Base-by-base conservation (phyloP, 64 coral and sea anemone genomes). In the Pocillopora verrucosa region DNA sequence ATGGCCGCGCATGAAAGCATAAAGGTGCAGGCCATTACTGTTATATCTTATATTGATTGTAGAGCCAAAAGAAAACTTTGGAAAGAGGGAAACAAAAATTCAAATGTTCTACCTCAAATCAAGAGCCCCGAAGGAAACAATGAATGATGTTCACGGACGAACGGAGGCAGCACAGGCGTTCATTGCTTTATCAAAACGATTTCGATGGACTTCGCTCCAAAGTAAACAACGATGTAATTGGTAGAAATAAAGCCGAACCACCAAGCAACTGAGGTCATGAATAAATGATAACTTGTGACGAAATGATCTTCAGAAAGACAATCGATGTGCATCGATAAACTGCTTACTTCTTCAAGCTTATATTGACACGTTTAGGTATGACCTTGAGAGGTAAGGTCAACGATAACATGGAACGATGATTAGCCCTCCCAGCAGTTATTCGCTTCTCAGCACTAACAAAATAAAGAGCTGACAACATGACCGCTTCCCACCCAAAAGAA, bases 211-310 rank as follows among this genome's bases (percentile, higher is more conserved):
- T 70, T 72, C 82, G 63, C 35, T 85, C 38, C 20, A 65, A 72
- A 11, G 72, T 57, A 63, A 72, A 24, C 82, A 58, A 85, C 82
- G 82, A 85, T 65, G 82, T 57, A 70, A 85, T 72, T 85, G 65
- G 35, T 22, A 56, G 65, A 85, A 85, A 85, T 85, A 72, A 72
- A 70, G 82, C 38, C 65, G 82, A 85, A 56, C 64, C 65, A n/a
- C 72, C 22, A 37, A 56, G 38, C 38, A 72, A n/a, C 65, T 70
- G 41, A 58, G 57, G 57, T 57, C 82, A 85, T 85, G 65, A 85
- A 85, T 85, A 72, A 85, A n/a, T 85, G 64, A 85, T 85, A 70
- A 72, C 82, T 51, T 85, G 37, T 85, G 82, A 85, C 82, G 82
- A 85, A 85, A 85, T 16, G 10, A 85, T 72, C 64, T 16, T 85